Evolutionary conservation across 2,113 vertebrate genomes (phyloP).

Genomic region (Camarhynchus parvulus): DNA sequence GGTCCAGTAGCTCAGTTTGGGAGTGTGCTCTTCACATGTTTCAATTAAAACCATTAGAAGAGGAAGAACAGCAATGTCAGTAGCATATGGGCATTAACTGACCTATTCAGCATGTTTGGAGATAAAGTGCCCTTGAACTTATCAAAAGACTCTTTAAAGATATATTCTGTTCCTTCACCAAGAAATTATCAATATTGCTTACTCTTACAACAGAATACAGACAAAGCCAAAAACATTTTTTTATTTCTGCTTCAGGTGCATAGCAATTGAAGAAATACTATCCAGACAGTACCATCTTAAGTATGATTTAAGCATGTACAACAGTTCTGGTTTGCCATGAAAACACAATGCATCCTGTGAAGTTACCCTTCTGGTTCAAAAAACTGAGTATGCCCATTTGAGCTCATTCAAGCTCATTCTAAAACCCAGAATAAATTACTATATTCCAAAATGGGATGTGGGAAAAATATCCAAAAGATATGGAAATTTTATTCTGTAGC

Average conservation of each 20-base stretch:
- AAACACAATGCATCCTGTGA: not conserved
- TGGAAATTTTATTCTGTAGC: not conserved
- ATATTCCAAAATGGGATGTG: not conserved
- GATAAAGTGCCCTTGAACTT: not conserved
- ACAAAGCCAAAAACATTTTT: not conserved
- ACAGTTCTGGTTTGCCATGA: not conserved
- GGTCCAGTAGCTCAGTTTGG: not conserved
- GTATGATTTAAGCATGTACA: not conserved
- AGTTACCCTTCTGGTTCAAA: not conserved
- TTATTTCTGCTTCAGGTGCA: not conserved
- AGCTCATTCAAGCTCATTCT: not conserved
- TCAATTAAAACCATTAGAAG: not conserved
- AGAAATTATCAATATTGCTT: not conserved
- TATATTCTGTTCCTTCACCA: not conserved
- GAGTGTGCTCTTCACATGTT: not conserved
- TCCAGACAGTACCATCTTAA: not conserved
- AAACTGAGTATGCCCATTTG: not conserved
- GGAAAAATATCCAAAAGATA: not conserved
- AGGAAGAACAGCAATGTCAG: not conserved
- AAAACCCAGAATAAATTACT: not conserved
- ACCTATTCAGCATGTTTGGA: not conserved
- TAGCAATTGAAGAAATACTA: not conserved
- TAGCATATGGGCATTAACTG: not conserved
- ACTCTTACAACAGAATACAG: not conserved
- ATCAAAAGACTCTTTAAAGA: not conserved